Base-by-base conservation (phyloP, 2,797 vertebrate genomes). In the Nothura maculosa region DNA sequence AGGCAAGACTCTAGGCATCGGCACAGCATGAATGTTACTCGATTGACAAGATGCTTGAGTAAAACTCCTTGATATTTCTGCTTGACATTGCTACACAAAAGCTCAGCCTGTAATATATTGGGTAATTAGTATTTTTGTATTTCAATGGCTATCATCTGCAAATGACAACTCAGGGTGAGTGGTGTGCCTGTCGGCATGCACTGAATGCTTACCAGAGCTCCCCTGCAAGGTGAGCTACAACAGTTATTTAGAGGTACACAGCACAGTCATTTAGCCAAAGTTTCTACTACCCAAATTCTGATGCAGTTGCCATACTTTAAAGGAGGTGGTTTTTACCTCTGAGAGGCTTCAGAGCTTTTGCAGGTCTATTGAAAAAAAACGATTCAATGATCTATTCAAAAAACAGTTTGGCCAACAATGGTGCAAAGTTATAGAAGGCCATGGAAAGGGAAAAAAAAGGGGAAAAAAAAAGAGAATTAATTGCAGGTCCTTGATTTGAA, bases 241-340 rank as follows among this genome's bases (percentile, higher is more conserved):
- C n/a, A 15, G 36, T 55, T 40, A 45, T 47, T 92, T 69, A 75
- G n/a, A n/a, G 18, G 45, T 20, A 68, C 6, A 28, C 2, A 32
- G 36, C 64, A 10, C 36, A 38, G 42, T 78, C 3, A 25, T 78
- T 81, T 72, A 75, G 24, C 48, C 54, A 75, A 19, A 38, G 68
- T 85, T 93, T 76, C 77, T 89, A 8, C 48, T 74, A 91, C 28
- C 9, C 27, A 32, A 87, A 78, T 75, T 52, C 72, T 27, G 5
- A 75, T 40, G 62, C 45, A 40, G 45, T 34, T 8, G 38, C 8
- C 19, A 68, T 34, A 32, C 22, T 68, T 38, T 30, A 83, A 90
- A 75, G 66, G 22, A 43, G 75, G 14, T 8, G n/a, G 40, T 85
- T 74, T 50, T 54, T 38, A 13, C 36, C 42, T 20, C 14, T 62